Evolutionary conservation across 2,113 vertebrate genomes (phyloP).

Genomic region (Dipodomys ordii): DNA sequence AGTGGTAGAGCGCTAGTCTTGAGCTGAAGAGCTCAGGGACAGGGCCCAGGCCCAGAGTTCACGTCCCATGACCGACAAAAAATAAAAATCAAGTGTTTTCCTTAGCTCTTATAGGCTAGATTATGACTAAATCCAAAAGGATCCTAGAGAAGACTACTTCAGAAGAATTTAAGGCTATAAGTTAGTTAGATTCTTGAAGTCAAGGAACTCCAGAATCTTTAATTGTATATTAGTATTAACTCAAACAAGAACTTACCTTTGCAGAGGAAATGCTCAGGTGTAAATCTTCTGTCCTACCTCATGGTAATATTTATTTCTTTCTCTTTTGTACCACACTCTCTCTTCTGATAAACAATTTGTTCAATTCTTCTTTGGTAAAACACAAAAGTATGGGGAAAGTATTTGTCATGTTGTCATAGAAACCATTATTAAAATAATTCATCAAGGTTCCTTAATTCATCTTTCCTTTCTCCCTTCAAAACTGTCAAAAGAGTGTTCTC

Average conservation of each 20-base stretch:
- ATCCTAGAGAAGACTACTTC: neutral
- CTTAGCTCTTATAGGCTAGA: neutral
- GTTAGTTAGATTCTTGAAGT: neutral
- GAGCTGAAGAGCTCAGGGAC: too few relatives aligned
- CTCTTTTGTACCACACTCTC: neutral
- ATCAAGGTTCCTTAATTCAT: slow-evolving; percentile 85
- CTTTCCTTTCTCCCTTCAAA: slow-evolving; percentile 71
- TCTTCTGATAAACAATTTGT: slow-evolving; percentile 77
- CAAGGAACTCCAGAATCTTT: neutral
- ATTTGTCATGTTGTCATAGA: slow-evolving; percentile 85
- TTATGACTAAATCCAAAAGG: neutral
- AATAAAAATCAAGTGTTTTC: neutral
- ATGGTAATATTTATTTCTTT: slow-evolving; percentile 7
- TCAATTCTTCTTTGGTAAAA: slow-evolving; percentile 80
- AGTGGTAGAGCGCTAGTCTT: too few relatives aligned
- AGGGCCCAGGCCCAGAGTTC: too few relatives aligned
- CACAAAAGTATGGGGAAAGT: slow-evolving; percentile 80
- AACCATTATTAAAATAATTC: slow-evolving; percentile 86
- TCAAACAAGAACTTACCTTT: neutral
- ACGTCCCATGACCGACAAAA: too few relatives aligned
- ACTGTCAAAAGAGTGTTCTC: slow-evolving; percentile 68
- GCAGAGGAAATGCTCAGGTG: neutral
- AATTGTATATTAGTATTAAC: neutral
- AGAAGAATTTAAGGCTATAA: neutral
- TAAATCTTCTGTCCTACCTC: neutral